Evolutionary conservation across 1,140 invertebrate species (phyloP), one percentile per base, ranked within the genome.

Genomic region (Drosophila micromelanica): DNA sequence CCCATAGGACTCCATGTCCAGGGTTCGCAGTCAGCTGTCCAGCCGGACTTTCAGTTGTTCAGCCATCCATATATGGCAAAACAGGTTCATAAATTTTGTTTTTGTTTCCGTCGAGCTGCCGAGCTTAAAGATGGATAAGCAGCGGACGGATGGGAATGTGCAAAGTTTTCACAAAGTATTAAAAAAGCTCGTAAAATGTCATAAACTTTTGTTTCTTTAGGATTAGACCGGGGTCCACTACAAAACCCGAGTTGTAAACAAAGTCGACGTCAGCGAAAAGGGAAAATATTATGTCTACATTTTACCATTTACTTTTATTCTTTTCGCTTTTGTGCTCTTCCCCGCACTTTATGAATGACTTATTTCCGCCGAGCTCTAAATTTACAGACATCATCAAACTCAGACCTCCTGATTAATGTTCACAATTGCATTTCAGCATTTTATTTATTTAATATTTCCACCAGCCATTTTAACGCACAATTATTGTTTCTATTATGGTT

Each of bases 181-280:
- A 78, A 77, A 79, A 79, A 79, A 73, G 69, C 77, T 79, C 77
- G 77, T 79, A 79, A 79, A 79, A 79, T 79, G 77, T 77, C 74
- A 79, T 79, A 79, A 79, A 77, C 69, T 73, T 74, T 79, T 77
- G 77, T 79, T 77, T 73, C 64, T 60, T 72, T 64, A 64, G 76
- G 76, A 79, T 76, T 76, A 79, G 69, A 56, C 59, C 32, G 45
- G 49, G 43, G 73, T 67, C 68, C 73, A 76, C 61, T 75, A 62
- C 35, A 67, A 63, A 45, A 54, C 46, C 52, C 12, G n/a, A 13
- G 9, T 9, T 20, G 35, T 38, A 54, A 57, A 49, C 62, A 65
- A 71, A 64, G 17, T 13, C 13, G 49, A 30, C 43, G 54, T 59
- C 67, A 71, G 67, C 73, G 75, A 75, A 63, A 65, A 49, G 30